Conservation (phyloP, 2,797 vertebrate species). For the Sternotherus odoratus region DNA sequence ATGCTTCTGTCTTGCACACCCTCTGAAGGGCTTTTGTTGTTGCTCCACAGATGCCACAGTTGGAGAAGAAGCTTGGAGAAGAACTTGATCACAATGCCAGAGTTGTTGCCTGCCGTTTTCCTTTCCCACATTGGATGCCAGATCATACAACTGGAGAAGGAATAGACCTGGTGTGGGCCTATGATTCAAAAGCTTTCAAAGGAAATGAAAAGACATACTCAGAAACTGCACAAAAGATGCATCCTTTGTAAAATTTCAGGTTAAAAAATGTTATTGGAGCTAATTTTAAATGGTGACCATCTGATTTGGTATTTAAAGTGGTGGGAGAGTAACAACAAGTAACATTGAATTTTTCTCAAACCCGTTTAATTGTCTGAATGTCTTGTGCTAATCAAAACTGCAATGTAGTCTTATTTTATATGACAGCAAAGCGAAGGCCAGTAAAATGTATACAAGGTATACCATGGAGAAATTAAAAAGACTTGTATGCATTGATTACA, state of each 20-base stretch:
- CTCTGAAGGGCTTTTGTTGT: slow-evolving; percentile 30
- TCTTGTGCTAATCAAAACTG: not conserved
- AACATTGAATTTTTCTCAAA: not conserved
- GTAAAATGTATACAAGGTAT: not conserved
- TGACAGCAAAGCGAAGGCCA: not conserved
- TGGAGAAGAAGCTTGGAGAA: slow-evolving; percentile 89
- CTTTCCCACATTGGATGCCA: slow-evolving; percentile 93
- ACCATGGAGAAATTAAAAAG: not conserved
- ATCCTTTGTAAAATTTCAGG: not conserved
- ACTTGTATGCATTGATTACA: not conserved
- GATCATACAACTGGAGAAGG: slow-evolving; percentile 88
- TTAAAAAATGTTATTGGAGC: not conserved
- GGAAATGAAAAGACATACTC: not conserved
- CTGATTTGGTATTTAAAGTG: not conserved
- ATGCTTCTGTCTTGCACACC: not conserved
- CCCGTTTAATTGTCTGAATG: not conserved
- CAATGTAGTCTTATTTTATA: not conserved
- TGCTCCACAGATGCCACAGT: slow-evolving; percentile 88
- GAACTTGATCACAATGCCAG: slow-evolving; percentile 87
- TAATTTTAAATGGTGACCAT: not conserved
- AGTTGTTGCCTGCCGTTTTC: slow-evolving; percentile 95
- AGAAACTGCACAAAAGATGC: not conserved
- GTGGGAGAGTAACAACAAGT: not conserved
- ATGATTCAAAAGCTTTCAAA: slow-evolving; percentile 83
- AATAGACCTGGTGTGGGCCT: slow-evolving; percentile 93